These are phyloP conservation scores for Mesorhabditis spiculigera DNA, from an alignment of 2,888 invertebrate genomes.

Conservation along the genomic window DNA sequence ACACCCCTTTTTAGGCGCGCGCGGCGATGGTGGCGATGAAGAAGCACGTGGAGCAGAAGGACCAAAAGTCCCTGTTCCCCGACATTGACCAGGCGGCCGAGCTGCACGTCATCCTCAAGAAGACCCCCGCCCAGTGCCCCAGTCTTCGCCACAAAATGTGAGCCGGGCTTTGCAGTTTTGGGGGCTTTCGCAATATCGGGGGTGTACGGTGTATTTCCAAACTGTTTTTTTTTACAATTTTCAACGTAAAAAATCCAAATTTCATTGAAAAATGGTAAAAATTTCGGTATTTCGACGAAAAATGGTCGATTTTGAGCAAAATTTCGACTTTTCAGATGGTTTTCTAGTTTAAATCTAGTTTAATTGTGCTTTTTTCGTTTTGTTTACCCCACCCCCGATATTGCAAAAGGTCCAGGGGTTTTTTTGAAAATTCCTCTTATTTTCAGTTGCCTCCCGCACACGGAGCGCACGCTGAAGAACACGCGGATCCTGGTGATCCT, in stretches of 20 bases:
- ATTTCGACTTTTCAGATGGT: too few species aligned
- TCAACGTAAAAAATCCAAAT: not conserved
- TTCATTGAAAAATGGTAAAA: too few species aligned
- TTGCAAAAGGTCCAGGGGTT: too few species aligned
- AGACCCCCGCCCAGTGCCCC: constrained; percentile 9
- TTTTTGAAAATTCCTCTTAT: not conserved
- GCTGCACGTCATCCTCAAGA: constrained; percentile 43
- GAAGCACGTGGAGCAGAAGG: too few species aligned
- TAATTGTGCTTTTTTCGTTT: too few species aligned
- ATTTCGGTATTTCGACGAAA: too few species aligned
- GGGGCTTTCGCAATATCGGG: constrained; percentile 3
- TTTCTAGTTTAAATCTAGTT: too few species aligned
- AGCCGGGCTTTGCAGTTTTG: not conserved
- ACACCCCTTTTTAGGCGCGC: too few species aligned
- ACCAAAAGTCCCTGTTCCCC: constrained; percentile 33
- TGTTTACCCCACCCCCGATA: too few species aligned
- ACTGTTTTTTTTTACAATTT: not conserved
- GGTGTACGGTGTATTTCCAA: not conserved
- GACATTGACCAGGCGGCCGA: constrained; percentile 40
- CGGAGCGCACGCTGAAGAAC: constrained; percentile 36
- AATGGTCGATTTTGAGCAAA: too few species aligned
- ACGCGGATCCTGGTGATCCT: constrained; percentile 50
- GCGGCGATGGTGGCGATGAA: too few species aligned
- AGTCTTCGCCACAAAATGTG: constrained; percentile 9
- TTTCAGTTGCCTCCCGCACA: constrained; percentile 42